phyloP scores from a whole-genome alignment of 2,113 vertebrate species.

The Prinia subflava region DNA sequence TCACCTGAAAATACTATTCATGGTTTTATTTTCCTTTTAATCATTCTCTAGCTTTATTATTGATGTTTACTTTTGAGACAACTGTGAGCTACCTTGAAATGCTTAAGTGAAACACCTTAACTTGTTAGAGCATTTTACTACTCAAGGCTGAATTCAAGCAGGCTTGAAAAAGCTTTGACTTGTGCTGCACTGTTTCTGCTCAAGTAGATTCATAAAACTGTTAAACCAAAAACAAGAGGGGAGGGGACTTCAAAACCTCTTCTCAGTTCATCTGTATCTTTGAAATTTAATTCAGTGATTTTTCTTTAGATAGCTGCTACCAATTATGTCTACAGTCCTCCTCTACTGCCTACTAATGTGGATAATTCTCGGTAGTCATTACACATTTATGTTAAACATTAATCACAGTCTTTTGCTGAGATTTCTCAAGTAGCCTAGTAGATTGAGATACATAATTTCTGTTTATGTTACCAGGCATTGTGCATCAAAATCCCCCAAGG shows the following conservation, averaged over 20 bases:
- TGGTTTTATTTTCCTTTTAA: neutral
- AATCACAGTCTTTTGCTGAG: constrained; percentile 35
- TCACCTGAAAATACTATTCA: neutral
- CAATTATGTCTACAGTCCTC: neutral
- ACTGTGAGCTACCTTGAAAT: neutral
- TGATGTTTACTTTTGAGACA: neutral
- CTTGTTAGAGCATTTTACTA: neutral
- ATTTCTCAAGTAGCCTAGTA: constrained; percentile 38
- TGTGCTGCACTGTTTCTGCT: neutral
- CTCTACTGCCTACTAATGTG: neutral
- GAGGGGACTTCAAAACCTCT: neutral
- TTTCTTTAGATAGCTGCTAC: neutral
- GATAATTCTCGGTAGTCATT: neutral
- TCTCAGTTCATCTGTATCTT: neutral
- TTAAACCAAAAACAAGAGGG: neutral
- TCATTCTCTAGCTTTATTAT: neutral
- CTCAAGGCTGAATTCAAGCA: neutral
- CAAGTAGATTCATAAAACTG: neutral
- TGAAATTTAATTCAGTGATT: neutral
- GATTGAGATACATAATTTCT: constrained; percentile 26
- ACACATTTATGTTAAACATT: constrained; percentile 20
- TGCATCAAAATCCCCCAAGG: constrained; percentile 19
- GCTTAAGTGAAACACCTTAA: neutral
- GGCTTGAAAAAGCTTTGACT: neutral
- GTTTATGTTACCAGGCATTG: constrained; percentile 17